Conservation (phyloP, 2,113 vertebrate genomes). For the Smithornis capensis region DNA sequence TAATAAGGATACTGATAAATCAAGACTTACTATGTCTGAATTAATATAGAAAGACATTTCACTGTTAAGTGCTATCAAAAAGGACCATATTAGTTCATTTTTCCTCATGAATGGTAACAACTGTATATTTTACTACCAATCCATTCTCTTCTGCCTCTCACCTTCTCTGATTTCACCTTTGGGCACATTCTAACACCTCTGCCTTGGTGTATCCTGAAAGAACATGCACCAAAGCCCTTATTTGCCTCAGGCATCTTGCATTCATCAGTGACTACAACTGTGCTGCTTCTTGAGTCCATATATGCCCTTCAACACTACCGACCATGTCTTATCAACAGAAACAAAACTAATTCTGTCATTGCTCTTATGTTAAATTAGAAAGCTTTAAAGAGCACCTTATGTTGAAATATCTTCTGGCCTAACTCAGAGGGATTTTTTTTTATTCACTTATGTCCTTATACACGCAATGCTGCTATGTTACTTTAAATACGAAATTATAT, state of each 20-base stretch:
- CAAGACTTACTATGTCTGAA: not conserved
- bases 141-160: not conserved
- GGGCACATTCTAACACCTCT: constrained; percentile 8
- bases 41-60: not conserved
- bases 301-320: not conserved
- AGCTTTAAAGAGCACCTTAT: not conserved
- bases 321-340: not conserved
- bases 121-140: not conserved
- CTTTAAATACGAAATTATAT: not conserved
- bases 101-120: not conserved
- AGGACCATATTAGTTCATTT: not conserved
- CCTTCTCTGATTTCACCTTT: not conserved
- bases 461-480: not conserved
- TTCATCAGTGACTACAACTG: not conserved
- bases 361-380: constrained; percentile 1
- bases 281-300: not conserved
- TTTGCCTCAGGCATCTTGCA: constrained; percentile 8
- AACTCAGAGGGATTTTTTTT: not conserved
- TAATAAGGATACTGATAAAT: not conserved
- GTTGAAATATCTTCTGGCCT: not conserved
- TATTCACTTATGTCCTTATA: not conserved
- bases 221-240: not conserved
- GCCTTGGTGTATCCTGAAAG: not conserved
- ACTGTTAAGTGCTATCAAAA: not conserved
- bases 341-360: not conserved